Evolutionary conservation across 2,797 vertebrate species (phyloP).

Genomic region (Chlorospingus flavigularis): DNA sequence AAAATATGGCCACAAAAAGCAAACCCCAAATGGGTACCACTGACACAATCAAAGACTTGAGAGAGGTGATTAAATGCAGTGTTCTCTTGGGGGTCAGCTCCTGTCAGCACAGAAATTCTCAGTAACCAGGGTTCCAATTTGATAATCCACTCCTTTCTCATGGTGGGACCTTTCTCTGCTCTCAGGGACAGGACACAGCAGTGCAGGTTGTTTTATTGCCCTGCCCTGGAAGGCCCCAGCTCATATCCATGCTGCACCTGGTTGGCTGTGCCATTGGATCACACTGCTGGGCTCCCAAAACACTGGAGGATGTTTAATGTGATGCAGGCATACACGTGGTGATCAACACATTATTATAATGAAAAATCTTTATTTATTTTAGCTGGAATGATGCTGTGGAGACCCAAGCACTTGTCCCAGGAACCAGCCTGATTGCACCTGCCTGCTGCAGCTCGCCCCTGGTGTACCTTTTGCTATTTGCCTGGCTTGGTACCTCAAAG

Average conservation of each 20-base stretch:
- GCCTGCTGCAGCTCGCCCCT: background rate
- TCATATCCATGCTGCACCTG: background rate
- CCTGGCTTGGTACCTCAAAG: background rate
- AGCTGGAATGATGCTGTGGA: background rate
- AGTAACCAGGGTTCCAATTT: background rate
- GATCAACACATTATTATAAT: background rate
- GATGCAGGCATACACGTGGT: accelerated
- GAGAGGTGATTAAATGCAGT: background rate
- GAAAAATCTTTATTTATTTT: background rate
- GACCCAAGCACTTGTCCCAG: background rate
- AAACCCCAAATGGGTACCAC: background rate
- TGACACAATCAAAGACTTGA: background rate
- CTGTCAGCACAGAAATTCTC: background rate
- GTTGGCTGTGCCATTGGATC: background rate
- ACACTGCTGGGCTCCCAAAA: background rate
- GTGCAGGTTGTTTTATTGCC: background rate
- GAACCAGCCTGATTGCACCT: background rate
- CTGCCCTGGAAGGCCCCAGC: background rate
- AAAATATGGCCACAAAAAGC: background rate
- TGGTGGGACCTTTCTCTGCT: background rate
- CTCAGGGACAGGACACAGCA: background rate
- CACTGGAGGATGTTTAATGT: background rate
- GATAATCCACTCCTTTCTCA: background rate
- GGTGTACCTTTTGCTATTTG: background rate
- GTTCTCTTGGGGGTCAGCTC: background rate